phyloP scores from a whole-genome alignment of 2,113 vertebrate genomes.

The Semicossyphus pulcher region DNA sequence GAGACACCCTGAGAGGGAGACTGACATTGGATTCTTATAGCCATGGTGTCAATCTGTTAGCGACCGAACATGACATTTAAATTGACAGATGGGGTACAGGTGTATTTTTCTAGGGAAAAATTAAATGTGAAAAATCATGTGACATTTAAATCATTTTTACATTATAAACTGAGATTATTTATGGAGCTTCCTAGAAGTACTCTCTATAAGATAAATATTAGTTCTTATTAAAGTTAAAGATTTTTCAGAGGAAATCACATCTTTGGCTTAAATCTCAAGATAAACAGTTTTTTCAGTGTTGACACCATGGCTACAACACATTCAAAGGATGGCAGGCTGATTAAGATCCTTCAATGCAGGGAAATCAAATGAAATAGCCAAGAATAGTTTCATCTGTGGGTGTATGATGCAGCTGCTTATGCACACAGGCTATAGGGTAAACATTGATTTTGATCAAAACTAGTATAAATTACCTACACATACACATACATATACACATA shows the following conservation, averaged over 20 bases:
- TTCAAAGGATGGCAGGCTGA: not conserved
- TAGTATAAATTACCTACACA: slow-evolving; percentile 14
- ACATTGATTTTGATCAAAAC: slow-evolving; percentile 31
- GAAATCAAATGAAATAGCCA: slow-evolving; percentile 7
- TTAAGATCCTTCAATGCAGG: not conserved
- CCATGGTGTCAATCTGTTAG: no score
- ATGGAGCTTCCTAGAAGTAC: not conserved
- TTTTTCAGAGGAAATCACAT: not conserved
- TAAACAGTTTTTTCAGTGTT: not conserved
- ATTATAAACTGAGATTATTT: not conserved
- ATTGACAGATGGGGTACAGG: no score
- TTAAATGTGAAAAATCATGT: no score
- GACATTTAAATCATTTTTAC: no score
- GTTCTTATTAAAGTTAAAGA: not conserved
- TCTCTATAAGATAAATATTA: not conserved
- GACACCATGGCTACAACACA: not conserved
- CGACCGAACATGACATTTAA: no score
- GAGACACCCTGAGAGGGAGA: not conserved
- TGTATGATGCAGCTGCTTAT: slow-evolving; percentile 23
- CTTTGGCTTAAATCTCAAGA: not conserved
- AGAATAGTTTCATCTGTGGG: slow-evolving; percentile 34
- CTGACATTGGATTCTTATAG: no score
- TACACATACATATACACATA: no score
- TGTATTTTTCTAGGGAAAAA: no score
- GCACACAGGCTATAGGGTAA: slow-evolving; percentile 22